Evolutionary conservation across 1,140 invertebrate species (phyloP).

Genomic region (Eumeta japonica): DNA sequence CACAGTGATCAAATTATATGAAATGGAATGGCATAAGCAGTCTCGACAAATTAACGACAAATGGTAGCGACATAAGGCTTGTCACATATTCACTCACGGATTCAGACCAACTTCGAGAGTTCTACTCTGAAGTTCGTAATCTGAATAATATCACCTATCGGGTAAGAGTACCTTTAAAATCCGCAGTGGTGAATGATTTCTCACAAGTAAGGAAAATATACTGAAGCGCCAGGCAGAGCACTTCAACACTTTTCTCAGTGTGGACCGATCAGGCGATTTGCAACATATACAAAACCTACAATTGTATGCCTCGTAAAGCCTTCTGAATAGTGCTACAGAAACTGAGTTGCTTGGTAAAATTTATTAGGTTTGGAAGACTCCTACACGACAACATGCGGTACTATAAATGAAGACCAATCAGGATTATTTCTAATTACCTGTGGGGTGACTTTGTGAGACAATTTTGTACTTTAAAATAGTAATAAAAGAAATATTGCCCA

Average conservation of each 20-base stretch:
- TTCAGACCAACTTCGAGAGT: constrained; percentile 17
- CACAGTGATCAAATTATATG: constrained; percentile 9
- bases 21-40: constrained; percentile 6
- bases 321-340: too few species aligned
- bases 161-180: constrained; percentile 6
- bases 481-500: too few species aligned
- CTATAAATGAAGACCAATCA: too few species aligned
- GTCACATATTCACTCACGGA: constrained; percentile 14
- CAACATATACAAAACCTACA: too few species aligned
- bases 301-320: too few species aligned
- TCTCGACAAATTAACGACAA: constrained; percentile 13
- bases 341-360: too few species aligned
- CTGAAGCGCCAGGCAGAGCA: constrained; percentile 6
- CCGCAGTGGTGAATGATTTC: not conserved
- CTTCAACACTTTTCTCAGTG: constrained; percentile 8
- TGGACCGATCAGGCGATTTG: constrained; percentile 7
- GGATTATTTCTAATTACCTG: too few species aligned
- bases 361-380: too few species aligned
- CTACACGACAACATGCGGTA: too few species aligned
- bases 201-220: constrained; percentile 7
- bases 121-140: too few species aligned
- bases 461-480: too few species aligned
- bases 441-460: too few species aligned
- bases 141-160: constrained; percentile 3
- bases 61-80: constrained; percentile 15